These are phyloP conservation scores for Rhagoletis zephyria DNA, from an alignment of 1,140 invertebrate species.

Conservation along the genomic window DNA sequence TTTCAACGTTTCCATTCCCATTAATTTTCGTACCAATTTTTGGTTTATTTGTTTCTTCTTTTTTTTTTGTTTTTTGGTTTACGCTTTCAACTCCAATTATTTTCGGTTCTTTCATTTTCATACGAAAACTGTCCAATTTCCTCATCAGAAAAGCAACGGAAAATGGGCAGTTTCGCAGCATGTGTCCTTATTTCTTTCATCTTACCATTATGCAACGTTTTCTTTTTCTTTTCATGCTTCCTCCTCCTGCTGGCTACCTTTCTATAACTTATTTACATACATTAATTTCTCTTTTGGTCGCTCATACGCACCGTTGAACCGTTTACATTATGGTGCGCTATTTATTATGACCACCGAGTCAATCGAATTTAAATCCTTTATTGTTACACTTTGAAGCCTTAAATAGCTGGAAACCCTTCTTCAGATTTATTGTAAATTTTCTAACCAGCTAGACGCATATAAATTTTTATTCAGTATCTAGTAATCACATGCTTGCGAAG, in stretches of 20 bases:
- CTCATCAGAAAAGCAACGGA: background rate
- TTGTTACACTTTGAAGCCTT: background rate
- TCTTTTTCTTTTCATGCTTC: background rate
- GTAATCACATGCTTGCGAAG: too few species aligned
- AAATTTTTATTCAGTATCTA: background rate
- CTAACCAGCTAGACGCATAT: background rate
- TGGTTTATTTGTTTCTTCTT: background rate
- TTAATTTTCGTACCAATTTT: background rate
- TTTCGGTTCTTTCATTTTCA: background rate
- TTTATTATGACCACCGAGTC: constrained; percentile 30
- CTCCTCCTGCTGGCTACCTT: background rate
- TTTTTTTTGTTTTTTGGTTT: too few species aligned
- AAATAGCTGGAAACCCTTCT: background rate
- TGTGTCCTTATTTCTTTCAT: background rate
- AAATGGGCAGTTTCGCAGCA: background rate
- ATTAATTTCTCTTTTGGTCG: constrained; percentile 3
- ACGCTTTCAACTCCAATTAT: constrained; percentile 20
- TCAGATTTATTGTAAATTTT: background rate
- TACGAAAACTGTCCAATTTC: constrained; percentile 35
- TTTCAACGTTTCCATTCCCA: background rate
- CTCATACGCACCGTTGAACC: constrained; percentile 41
- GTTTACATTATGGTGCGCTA: background rate
- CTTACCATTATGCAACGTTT: background rate
- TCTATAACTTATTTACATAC: background rate
- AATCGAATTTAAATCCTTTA: constrained; percentile 39